Conservation (phyloP, 2,888 invertebrate genomes). For the Cybosia mesomella region DNA sequence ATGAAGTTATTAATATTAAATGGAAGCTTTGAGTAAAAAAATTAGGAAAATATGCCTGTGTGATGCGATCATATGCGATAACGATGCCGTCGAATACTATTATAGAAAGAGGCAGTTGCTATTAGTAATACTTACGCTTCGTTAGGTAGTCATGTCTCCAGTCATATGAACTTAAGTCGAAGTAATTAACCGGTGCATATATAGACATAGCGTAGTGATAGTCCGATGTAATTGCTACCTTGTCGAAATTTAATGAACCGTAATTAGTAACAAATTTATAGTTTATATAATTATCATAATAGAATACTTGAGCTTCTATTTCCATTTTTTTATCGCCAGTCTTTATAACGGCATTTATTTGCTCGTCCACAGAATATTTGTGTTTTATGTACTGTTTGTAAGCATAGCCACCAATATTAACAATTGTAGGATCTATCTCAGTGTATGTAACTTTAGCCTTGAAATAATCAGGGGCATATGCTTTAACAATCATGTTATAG, state of each 20-base stretch:
- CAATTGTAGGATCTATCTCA: conserved; percentile 75
- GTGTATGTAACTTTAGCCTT: conserved; percentile 81
- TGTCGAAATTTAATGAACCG: conserved; percentile 76
- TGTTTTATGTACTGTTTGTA: conserved; percentile 64
- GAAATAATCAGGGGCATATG: conserved; percentile 85
- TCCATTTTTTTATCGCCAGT: conserved; percentile 75
- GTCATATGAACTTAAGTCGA: neutral
- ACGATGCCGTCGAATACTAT: too few relatives aligned
- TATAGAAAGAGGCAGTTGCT: too few relatives aligned
- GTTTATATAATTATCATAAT: conserved; percentile 77
- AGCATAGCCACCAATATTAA: neutral
- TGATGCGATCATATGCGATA: too few relatives aligned
- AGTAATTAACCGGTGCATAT: conserved; percentile 64
- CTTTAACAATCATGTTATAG: conserved; percentile 84
- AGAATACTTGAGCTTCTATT: conserved; percentile 75
- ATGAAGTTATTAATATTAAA: too few relatives aligned
- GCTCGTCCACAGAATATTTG: conserved; percentile 69
- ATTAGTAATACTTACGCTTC: neutral
- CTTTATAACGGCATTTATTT: conserved; percentile 75
- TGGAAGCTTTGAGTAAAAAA: too few relatives aligned
- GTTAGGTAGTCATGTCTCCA: neutral
- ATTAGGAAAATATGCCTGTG: too few relatives aligned
- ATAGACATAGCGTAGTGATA: conserved; percentile 49
- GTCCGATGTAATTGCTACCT: conserved; percentile 31
- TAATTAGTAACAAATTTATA: conserved; percentile 77